Percentiles rank a stretch among this genome's conserved stretches.
phyloP scores from a whole-genome alignment of 2,797 vertebrate genomes.

The Acrossocheilus fasciatus region DNA sequence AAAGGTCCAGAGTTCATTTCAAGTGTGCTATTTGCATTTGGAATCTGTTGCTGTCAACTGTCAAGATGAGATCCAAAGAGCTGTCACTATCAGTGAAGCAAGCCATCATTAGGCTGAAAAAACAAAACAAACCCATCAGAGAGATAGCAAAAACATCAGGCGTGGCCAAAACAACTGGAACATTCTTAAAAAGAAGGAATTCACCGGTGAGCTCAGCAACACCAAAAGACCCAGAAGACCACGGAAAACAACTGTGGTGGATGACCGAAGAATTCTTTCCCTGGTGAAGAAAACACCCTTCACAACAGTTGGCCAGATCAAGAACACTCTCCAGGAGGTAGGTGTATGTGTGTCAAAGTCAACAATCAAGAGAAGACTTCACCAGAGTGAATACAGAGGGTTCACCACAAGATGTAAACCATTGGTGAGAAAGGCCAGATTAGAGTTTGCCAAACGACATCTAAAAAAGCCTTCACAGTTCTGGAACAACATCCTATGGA shows the following conservation, averaged over 20 bases:
- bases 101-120: conserved; percentile 57
- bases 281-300: conserved; percentile 52
- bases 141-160: too few relatives aligned
- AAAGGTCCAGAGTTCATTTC: too few relatives aligned
- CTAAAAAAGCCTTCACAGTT: too few relatives aligned
- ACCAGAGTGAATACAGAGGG: too few relatives aligned
- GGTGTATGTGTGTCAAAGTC: conserved; percentile 23
- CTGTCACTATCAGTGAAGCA: conserved; percentile 55
- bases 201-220: conserved; percentile 51
- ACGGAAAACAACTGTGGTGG: conserved; percentile 59
- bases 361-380: too few relatives aligned
- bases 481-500: too few relatives aligned
- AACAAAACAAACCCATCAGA: conserved; percentile 53
- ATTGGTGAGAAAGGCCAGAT: too few relatives aligned
- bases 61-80: conserved; percentile 53
- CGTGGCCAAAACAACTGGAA: background rate
- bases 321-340: conserved; percentile 48
- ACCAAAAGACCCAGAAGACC: conserved; percentile 56
- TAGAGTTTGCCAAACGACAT: too few relatives aligned
- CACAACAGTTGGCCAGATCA: conserved; percentile 53
- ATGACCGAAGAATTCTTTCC: conserved; percentile 52
- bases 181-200: conserved; percentile 54
- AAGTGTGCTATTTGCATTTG: too few relatives aligned
- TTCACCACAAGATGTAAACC: too few relatives aligned
- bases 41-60: too few relatives aligned